Base-by-base conservation (phyloP, 2,888 invertebrate genomes). In the Coecobrya sp. region DNA sequence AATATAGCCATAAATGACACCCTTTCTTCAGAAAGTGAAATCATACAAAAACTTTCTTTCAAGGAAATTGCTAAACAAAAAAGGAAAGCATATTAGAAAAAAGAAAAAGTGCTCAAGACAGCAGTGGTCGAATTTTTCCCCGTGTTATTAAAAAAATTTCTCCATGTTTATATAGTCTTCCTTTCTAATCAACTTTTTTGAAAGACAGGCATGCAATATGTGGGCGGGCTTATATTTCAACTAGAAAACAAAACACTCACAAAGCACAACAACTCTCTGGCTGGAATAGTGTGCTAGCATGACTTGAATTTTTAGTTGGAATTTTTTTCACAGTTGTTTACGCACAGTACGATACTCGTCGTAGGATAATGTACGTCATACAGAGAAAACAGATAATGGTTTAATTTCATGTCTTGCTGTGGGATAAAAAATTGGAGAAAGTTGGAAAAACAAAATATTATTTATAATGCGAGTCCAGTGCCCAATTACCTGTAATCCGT, bases 151-250 rank as follows among this genome's bases (percentile, higher is more conserved):
- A 45, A 19, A 73, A 42, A 13, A 73, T 22, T 22, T 22, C 25
- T 27, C 25, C 84, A 82, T 84, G 85, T 68, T 85, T n/a, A n/a
- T n/a, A n/a, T n/a, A 45, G 45, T 68, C 68, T 86, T 86, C 52
- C 52, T 81, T 36, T 49, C 30, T 86, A 70, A 86, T 85, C 86
- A 86, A 86, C 68, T 19, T 52, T n/a, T 68, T 76, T 86, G 86
- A 86, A 73, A 73, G 86, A 86, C 86, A 86, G 86, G n/a, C 86
- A 86, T 76, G 86, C 86, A 86, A 86, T 73, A 76, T 36, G 13
- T 52, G 86, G 86, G 86, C 73, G 86, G 86, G 13, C 55, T n/a
- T n/a, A n/a, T 49, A 73, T 70, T n/a, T 22, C 45, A 42, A 22
- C 19, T 4, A 36, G 30, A 45, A n/a, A 45, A 73, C 10, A 45